Percentiles rank a stretch among this genome's conserved stretches.
Evolutionary conservation across 1,140 invertebrate species (phyloP).

Genomic region (Vollenhovia emeryi): DNA sequence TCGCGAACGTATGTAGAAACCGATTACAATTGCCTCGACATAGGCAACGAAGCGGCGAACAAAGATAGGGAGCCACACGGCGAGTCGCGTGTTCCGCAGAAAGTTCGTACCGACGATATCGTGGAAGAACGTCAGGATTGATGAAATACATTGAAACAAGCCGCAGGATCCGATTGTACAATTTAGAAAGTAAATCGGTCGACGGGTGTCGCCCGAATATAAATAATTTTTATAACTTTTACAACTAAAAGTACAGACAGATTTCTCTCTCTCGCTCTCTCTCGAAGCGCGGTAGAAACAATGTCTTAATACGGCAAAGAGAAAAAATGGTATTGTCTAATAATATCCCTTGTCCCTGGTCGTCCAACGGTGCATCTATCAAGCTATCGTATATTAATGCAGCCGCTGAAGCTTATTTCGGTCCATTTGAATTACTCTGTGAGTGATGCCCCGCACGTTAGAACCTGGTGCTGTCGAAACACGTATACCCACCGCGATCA

Average conservation of each 20-base stretch:
- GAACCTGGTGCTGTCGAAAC: constrained; percentile 4
- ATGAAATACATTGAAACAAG: not conserved
- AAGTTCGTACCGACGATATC: not conserved
- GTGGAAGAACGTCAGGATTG: not conserved
- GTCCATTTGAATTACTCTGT: not conserved
- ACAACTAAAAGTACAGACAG: not conserved
- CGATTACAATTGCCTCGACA: not conserved
- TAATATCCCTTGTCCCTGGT: not conserved
- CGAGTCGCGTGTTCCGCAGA: not conserved
- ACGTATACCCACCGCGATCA: constrained; percentile 13
- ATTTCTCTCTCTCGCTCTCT: not conserved
- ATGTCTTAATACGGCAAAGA: not conserved
- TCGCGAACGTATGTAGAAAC: constrained; percentile 5
- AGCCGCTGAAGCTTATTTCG: not conserved
- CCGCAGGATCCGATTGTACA: not conserved
- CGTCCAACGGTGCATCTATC: not conserved
- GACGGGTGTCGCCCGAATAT: not conserved
- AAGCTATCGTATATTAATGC: not conserved
- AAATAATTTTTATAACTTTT: not conserved
- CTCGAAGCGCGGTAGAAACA: not conserved
- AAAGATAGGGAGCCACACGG: not conserved
- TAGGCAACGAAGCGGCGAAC: not conserved
- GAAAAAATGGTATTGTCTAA: not conserved
- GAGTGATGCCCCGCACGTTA: not conserved
- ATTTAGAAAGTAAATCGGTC: not conserved